Evolutionary conservation across 2,113 vertebrate genomes (phyloP).

Genomic region (Tachycineta bicolor): DNA sequence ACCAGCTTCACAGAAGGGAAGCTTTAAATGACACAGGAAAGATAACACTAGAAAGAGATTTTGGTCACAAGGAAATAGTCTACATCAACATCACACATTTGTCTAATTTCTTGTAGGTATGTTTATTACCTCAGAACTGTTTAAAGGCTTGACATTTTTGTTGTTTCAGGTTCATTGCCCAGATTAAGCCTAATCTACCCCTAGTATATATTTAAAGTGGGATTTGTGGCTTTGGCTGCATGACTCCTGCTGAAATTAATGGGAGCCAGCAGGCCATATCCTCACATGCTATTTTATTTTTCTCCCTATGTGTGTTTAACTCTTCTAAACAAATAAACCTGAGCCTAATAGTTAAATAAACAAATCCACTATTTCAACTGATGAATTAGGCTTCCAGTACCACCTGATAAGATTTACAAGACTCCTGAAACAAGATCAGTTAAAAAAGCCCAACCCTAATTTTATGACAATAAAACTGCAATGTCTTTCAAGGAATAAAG

Average conservation of each 20-base stretch:
- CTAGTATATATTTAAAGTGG: neutral
- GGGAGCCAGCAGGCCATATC: neutral
- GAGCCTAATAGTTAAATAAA: neutral
- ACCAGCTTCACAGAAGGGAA: neutral
- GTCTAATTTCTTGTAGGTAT: neutral
- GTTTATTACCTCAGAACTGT: neutral
- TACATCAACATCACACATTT: neutral
- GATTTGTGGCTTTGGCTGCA: neutral
- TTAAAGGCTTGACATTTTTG: conserved; percentile 13
- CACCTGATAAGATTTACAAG: neutral
- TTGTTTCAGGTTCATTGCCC: neutral
- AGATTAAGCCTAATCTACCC: neutral
- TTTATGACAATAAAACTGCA: neutral
- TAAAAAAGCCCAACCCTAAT: fast-evolving
- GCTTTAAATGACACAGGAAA: neutral
- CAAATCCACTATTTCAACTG: neutral
- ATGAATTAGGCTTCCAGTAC: neutral
- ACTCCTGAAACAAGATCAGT: neutral
- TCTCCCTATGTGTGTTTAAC: neutral
- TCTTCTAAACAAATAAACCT: neutral
- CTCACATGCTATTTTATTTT: neutral
- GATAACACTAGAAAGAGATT: neutral
- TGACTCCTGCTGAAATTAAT: neutral
- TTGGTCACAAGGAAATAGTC: neutral
- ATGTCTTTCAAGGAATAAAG: neutral